Evolutionary conservation across 35 echinoderm and acorn worm genomes (phyloP), one percentile per base, ranked within the genome.

Genomic region (Amphiura filiformis): DNA sequence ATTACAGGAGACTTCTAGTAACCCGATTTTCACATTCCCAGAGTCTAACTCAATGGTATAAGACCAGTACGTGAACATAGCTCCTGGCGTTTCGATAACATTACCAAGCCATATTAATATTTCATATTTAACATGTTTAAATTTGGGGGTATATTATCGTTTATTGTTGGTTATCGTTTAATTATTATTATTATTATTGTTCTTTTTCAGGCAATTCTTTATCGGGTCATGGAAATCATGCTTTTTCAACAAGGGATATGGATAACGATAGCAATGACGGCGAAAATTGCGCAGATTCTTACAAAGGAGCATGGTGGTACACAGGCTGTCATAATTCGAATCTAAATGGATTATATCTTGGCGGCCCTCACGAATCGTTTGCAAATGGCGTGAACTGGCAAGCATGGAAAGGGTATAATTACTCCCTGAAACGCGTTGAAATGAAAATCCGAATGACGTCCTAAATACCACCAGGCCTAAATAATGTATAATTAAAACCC

Each of bases 291-390:
- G 85, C 85, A 39, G 0, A 7, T 0, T 12, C 34, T 2, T 87
- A 77, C 85, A 65, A 87, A 18, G 85, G 70, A 14, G 87, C 87
- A 0, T 94, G 92, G 92, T 94, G 92, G 92, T 94, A 94, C 77
- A 57, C 70, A 0, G 4, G 0, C 0, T 94, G 92, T 52, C 88
- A 86, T 57, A 22, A 44, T 44, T 90, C 87, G 14, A 94, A 94
- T 35, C 77, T 93, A 9, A 89, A 84, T 28, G 87, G 92, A 0
- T 23, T 86, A 1, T 94, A 94, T 52, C 84, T 81, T 18, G 83
- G 42, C 13, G 89, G 89, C 5, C 31, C 65, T 36, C 65, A 76
- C 64, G 42, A 13, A 32, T 47, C 64, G 33, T 78, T 35, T 61
- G 82, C 75, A 0, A 7, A 85, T 39, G 89, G 89, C 0, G 49